phyloP scores from a whole-genome alignment of 2,797 vertebrate genomes.

The Falco concolor region DNA sequence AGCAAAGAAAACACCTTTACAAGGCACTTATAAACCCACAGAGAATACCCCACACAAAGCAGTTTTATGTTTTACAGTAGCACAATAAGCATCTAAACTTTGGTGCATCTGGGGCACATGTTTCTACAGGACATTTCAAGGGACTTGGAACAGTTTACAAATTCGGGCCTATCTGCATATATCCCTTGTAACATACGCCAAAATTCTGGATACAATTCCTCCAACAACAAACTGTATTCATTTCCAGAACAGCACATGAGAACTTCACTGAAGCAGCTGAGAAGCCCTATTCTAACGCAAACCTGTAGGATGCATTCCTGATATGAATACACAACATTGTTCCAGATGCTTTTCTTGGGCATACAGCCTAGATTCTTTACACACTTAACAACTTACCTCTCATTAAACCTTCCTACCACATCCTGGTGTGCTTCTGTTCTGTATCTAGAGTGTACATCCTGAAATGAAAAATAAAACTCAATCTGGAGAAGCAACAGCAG shows the following conservation, averaged over 20 bases:
- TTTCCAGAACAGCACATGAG: not conserved
- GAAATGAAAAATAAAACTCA: not conserved
- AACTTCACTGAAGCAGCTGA: not conserved
- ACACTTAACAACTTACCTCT: conserved; percentile 76
- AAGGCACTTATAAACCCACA: not conserved
- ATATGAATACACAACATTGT: accelerated
- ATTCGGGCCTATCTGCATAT: not conserved
- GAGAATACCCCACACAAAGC: not conserved
- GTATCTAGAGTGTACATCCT: conserved; percentile 95
- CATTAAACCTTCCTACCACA: conserved; percentile 94
- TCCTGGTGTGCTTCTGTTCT: conserved; percentile 96
- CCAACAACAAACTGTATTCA: not conserved
- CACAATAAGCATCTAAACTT: not conserved
- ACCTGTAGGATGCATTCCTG: not conserved
- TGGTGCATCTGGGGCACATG: not conserved
- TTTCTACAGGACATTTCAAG: not conserved
- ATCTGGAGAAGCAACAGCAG: not conserved
- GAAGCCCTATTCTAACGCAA: not conserved
- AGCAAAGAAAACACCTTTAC: not conserved
- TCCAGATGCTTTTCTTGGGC: not conserved
- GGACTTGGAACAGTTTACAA: not conserved
- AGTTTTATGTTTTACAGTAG: not conserved
- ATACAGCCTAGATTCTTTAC: not conserved
- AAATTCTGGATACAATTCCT: not conserved
- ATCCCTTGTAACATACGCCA: not conserved